Conservation (phyloP, 2,797 vertebrate genomes). For the Sebastes steindachneri region DNA sequence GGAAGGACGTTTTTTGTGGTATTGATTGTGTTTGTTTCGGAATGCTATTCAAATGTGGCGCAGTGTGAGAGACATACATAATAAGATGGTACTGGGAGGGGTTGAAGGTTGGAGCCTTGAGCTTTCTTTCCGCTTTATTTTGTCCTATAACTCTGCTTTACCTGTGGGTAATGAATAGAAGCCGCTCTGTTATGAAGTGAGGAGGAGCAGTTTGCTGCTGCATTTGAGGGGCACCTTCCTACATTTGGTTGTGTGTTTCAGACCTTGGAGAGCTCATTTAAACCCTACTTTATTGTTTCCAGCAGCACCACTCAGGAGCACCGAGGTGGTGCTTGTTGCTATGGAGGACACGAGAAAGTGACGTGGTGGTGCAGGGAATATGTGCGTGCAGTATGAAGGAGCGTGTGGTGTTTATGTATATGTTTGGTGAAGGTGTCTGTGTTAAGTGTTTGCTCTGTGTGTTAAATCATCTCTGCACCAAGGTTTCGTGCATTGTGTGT, state of each 20-base stretch:
- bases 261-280: slow-evolving; percentile 79
- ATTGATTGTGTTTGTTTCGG: slow-evolving; percentile 63
- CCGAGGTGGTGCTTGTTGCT: slow-evolving; percentile 70
- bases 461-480: slow-evolving; percentile 62
- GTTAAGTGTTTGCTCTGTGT: slow-evolving; percentile 54
- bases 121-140: slow-evolving; percentile 41
- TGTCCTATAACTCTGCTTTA: slow-evolving; percentile 45
- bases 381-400: slow-evolving; percentile 16
- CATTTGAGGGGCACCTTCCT: slow-evolving; percentile 67
- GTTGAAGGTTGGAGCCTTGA: slow-evolving; percentile 65
- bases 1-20: slow-evolving; percentile 55
- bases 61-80: slow-evolving; percentile 44
- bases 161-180: slow-evolving; percentile 66
- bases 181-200: slow-evolving; percentile 43
- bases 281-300: slow-evolving; percentile 65
- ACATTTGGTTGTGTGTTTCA: slow-evolving; percentile 60
- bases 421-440: slow-evolving; percentile 32
- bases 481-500: slow-evolving; percentile 47
- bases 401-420: slow-evolving; percentile 34
- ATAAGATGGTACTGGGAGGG: slow-evolving; percentile 28
- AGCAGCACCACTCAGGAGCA: slow-evolving; percentile 49
- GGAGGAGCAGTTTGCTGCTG: slow-evolving; percentile 38
- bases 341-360: slow-evolving; percentile 68
- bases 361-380: slow-evolving; percentile 25
- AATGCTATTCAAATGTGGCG: slow-evolving; percentile 59